Percentiles rank a stretch among this genome's conserved stretches.
Conservation (phyloP, 1,140 invertebrate species). For the Geopemphigus sp. region DNA sequence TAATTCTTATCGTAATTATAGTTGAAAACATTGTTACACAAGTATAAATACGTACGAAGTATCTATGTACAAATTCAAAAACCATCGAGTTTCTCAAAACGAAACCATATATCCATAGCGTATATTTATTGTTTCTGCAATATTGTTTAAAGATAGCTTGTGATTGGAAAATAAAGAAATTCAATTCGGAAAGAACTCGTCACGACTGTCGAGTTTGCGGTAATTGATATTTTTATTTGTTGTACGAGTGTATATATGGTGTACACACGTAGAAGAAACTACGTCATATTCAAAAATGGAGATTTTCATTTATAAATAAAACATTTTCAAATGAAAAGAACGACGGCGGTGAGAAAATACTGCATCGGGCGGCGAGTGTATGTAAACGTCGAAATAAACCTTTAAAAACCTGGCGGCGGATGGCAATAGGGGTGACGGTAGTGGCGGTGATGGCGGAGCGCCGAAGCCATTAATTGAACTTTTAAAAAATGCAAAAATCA, state of each 20-base stretch:
- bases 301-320: conserved; percentile 29
- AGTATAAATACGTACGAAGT: too few species aligned
- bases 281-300: background rate
- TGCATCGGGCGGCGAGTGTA: background rate
- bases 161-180: background rate
- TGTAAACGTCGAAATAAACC: conserved; percentile 3
- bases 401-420: conserved; percentile 12
- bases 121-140: too few species aligned
- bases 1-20: too few species aligned
- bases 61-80: too few species aligned
- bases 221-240: background rate
- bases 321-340: background rate
- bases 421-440: too few species aligned
- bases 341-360: background rate
- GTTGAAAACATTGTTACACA: too few species aligned
- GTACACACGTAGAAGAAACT: too few species aligned
- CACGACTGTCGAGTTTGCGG: background rate
- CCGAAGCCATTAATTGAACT: conserved; percentile 49
- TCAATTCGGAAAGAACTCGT: conserved; percentile 6
- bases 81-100: too few species aligned
- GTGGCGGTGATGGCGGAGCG: background rate
- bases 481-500: conserved; percentile 49
- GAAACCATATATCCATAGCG: too few species aligned
- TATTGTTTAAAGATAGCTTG: background rate
- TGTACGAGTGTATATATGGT: background rate